Evolutionary conservation across 2,888 invertebrate species (phyloP).

Genomic region (Melieria crassipennis): DNA sequence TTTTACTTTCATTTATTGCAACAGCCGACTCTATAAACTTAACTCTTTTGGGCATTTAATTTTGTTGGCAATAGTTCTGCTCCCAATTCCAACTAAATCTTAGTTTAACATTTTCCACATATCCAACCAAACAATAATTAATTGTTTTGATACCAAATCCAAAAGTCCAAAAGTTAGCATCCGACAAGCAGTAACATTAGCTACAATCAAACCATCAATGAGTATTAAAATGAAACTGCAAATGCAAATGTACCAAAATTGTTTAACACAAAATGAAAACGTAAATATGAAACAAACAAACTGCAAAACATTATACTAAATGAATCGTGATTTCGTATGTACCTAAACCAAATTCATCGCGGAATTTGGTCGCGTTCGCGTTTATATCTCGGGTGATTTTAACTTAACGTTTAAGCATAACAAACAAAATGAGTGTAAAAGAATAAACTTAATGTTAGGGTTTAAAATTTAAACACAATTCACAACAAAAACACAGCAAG

Average conservation of each 20-base stretch:
- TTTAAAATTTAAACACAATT: conserved; percentile 42
- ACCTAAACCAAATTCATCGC: conserved; percentile 67
- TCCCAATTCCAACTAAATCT: conserved; percentile 4
- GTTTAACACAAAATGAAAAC: conserved; percentile 25
- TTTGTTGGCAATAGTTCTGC: conserved; percentile 23
- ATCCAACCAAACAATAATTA: neutral
- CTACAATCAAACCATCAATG: conserved; percentile 30
- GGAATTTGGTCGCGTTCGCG: conserved; percentile 68
- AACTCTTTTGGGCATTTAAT: conserved; percentile 36
- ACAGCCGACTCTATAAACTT: conserved; percentile 3
- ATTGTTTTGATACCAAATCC: neutral
- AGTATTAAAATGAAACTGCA: conserved; percentile 25
- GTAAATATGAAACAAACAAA: conserved; percentile 32
- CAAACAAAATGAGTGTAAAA: conserved; percentile 36
- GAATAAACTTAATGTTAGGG: conserved; percentile 42
- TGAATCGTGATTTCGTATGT: conserved; percentile 67
- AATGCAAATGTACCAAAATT: conserved; percentile 29
- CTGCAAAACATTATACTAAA: conserved; percentile 44
- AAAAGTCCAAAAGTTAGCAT: neutral
- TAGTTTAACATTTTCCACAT: neutral
- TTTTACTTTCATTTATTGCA: neutral
- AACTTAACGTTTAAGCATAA: conserved; percentile 57
- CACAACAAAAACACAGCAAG: conserved; percentile 42
- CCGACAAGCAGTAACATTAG: neutral
- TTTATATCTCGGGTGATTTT: conserved; percentile 67